phyloP scores from a whole-genome alignment of 1,140 invertebrate genomes.

The Caerostris darwini region DNA sequence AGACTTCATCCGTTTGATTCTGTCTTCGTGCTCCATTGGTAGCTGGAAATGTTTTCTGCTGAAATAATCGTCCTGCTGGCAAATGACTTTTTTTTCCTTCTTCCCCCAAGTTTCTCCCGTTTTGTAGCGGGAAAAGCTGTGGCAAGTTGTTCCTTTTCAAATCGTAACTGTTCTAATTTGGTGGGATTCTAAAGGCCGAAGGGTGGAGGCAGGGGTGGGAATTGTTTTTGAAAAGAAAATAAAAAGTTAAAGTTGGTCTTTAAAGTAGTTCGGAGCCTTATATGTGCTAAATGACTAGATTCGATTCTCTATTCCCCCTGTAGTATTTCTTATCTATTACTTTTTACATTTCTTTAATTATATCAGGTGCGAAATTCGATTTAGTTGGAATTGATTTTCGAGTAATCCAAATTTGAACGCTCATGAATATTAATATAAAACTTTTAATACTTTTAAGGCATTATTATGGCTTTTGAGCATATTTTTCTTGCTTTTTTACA shows the following conservation, averaged over 20 bases:
- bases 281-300: conserved; percentile 60
- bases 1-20: conserved; percentile 64
- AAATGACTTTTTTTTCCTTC: conserved; percentile 56
- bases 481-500: too few species aligned
- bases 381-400: conserved; percentile 34
- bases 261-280: not conserved
- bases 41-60: conserved; percentile 60
- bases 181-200: not conserved
- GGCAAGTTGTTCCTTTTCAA: conserved; percentile 43
- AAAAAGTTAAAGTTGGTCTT: conserved; percentile 47
- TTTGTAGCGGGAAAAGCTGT: not conserved
- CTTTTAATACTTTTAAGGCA: not conserved
- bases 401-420: not conserved
- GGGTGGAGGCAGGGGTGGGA: not conserved
- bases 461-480: too few species aligned
- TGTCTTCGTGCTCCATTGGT: conserved; percentile 59
- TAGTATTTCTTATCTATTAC: not conserved
- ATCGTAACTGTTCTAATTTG: conserved; percentile 69
- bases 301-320: not conserved
- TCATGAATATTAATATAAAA: conserved; percentile 48
- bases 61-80: conserved; percentile 55
- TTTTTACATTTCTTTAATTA: conserved; percentile 43
- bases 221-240: conserved; percentile 47
- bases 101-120: conserved; percentile 19
- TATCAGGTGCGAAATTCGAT: conserved; percentile 41